Base-by-base conservation (phyloP, 2,113 vertebrate genomes). In the Cynoglossus semilaevis region DNA sequence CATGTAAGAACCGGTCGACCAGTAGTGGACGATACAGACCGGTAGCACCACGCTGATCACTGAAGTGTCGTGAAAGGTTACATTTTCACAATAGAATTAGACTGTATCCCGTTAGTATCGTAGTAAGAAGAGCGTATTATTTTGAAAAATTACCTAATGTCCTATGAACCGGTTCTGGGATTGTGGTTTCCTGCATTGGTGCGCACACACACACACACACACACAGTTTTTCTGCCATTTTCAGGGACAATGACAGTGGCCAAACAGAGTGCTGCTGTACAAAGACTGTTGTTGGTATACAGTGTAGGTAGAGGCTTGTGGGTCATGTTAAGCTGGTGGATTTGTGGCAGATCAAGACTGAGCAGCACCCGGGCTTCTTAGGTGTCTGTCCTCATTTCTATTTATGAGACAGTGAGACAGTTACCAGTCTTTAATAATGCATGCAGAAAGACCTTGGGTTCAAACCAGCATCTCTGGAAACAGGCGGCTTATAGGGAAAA, bases 371-470 rank as follows among this genome's bases (percentile, higher is more conserved):
- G 7, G 52, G 60, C 77, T 87, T 67, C 77, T 79, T 75, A 45
- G 81, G 73, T 84, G 76, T 81, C 73, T 53, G 70, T 38, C 72
- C 76, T 86, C 85, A 88, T 88, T 61, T 89, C 76, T 91, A 91
- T 90, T 81, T 84, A 89, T 89, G 83, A 89, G 80, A 55, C 67
- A 63, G 66, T 70, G 54, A 78, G 80, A 86, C 87, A 77, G 85
- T 89, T 89, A 87, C 85, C 66, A 37, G 72, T 58, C 66, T 88
- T 90, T 86, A 90, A 91, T 90, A 88, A 90, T 89, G 79, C 78
- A 90, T 89, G 70, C 37, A 58, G 68, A 41, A 67, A 85, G 86
- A 83, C 85, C 81, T 88, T 77, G 73, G 83, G 81, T 87, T 88
- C 85, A 88, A 76, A 85, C 71, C 63, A 62, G 58, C 58, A 72